Evolutionary conservation across 2,888 invertebrate genomes (phyloP), one percentile per base, ranked within the genome.

Genomic region (Arctia plantaginis): DNA sequence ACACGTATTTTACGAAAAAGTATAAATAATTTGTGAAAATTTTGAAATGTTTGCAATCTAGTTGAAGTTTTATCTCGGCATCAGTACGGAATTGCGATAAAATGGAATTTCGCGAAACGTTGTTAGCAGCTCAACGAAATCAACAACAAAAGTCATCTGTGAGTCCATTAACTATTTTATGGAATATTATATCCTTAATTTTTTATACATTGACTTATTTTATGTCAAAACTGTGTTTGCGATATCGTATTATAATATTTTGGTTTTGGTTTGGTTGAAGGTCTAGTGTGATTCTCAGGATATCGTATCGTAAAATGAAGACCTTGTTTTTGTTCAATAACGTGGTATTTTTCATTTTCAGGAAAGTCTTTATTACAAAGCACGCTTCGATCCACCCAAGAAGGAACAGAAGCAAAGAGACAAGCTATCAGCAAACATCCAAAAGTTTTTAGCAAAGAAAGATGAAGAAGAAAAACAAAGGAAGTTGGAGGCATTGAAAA

Each of bases 361-460:
- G 96, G 92, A 90, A 62, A 95, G 86, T 81, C 83, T 82, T 92
- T 98, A 96, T 88, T 98, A 98, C 88, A 97, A 97, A 87, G 97
- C 98, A 3, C 97, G 97, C 82, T 98, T 98, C 89, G 97, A 97
- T 79, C 98, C 98, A 2, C 98, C 98, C 0, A 98, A 98, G 89
- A 98, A 98, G 87, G 97, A 97, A 85, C 96, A 96, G 64, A 97
- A 97, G 85, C 96, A 97, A 72, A 96, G 96, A 80, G 96, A 96
- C 85, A 95, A 93, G 77, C 94, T 98, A 13, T 98, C 98, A 0
- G 97, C 96, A 1, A 98, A 98, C 84, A 97, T 99, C 71, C 97
- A 98, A 89, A 98, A 97, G 89, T 99, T 98, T 91, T 93, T 98
- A 30, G 98, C 97, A 1, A 97, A 97, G 84, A 98, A 97, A 87